Evolutionary conservation across 2,113 vertebrate species (phyloP), one percentile per base, ranked within the genome.

Genomic region (Crotophaga sulcirostris): DNA sequence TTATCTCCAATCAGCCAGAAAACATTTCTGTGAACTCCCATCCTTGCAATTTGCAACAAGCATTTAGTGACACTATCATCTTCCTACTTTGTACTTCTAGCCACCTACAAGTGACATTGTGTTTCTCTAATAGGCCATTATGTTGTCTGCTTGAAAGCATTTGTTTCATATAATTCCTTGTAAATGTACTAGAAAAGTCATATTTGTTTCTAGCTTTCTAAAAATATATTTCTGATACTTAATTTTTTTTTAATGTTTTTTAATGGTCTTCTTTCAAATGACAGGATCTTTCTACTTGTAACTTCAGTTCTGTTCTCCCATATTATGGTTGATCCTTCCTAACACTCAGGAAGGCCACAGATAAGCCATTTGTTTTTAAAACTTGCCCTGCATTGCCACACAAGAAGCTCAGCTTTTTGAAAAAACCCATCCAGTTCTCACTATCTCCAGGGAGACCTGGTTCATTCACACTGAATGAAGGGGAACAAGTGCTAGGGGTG

Each of bases 111-210:
- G 59, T 94, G 87, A 93, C 84, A 95, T 63, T 91, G 81, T 85
- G 67, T 88, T 96, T 80, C 87, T 88, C 33, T 95, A 96, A 94
- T 77, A 96, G 87, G 82, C 82, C 82, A 97, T 96, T 96, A 93
- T 81, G 72, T 70, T 96, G 91, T 90, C 93, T 93, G 68, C 87
- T 91, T 87, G 51, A 87, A 90, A 96, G 55, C 11, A 0, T 85
- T 73, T 83, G 54, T 85, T 95, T 97, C 69, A 83, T 96, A 51
- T 56, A 90, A 56, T 89, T 93, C 62, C 79, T 90, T 86, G 72
- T 70, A 91, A 95, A 93, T 91, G 87, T 80, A 66, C 82, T 87
- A 76, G 81, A 79, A 93, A 90, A 96, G 45, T 77, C 78, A 93
- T 42, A 81, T 86, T 94, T 93, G 47, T 78, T 84, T 92, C 79